Evolutionary conservation across 1,140 invertebrate genomes (phyloP), one percentile per base, ranked within the genome.

Genomic region (Drosophila watanabei): DNA sequence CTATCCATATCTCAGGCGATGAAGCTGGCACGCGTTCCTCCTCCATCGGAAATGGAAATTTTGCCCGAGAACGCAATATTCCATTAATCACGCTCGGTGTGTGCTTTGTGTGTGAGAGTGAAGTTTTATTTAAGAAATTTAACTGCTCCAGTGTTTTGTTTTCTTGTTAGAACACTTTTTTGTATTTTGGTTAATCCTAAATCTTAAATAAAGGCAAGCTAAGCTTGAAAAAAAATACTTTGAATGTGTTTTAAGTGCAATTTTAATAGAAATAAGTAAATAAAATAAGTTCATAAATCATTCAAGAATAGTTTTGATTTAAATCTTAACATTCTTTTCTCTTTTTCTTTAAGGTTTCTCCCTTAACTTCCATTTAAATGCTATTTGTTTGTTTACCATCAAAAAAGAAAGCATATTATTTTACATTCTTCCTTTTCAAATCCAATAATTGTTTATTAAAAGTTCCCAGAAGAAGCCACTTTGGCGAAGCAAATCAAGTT

Each of bases 1-100:
- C 63, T 86, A 86, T 54, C 35, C 83, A 2, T 91, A 91, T 63
- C 66, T 82, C n/a, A 73, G 87, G 46, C 86, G 86, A 18, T 91
- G 82, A 86, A 11, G 30, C 46, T n/a, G 56, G 20, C 35, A 45
- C 37, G 54, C 33, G 54, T 28, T 57, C 39, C 54, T 57, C 39
- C 54, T 57, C 54, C 54, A 16, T 7, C 54, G 54, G 54, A 57
- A 57, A 57, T 57, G 35, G 54, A 39, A 57, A 57, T 39, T 57
- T 28, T 4, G 20, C 20, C 20, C 20, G 35, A 57, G 54, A 39
- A 39, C 35, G 20, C 35, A 39, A 39, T 39, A 57, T 11, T 24
- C 35, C 54, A 57, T 57, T 28, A 28, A 57, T 57, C 54, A 57
- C 35, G 14, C 33, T 24, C 33, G 8, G 54, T 2, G 14, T 49